A percentile compares a stretch with the other conserved stretches of the same genome.
phyloP scores from a whole-genome alignment of 1,140 invertebrate genomes.

The Cherax quadricarinatus region DNA sequence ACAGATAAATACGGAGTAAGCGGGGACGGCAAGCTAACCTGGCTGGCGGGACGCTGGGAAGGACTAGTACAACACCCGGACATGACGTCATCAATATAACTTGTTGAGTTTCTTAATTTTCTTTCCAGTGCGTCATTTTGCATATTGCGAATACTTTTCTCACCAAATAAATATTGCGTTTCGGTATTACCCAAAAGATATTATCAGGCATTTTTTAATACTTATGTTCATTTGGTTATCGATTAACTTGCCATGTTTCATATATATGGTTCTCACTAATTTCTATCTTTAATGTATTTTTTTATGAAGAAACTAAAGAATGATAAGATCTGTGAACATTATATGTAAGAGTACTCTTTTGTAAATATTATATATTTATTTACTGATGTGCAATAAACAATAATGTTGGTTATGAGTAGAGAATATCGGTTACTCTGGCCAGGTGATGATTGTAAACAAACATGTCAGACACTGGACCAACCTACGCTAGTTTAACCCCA shows the following conservation, averaged over 20 bases:
- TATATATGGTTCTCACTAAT: background rate
- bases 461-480: constrained; percentile 68
- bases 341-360: background rate
- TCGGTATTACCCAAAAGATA: no score
- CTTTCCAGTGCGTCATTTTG: background rate
- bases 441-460: constrained; percentile 18
- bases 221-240: background rate
- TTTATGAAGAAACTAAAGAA: background rate
- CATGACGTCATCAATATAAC: constrained; percentile 21
- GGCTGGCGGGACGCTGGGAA: constrained; percentile 17
- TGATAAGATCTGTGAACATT: background rate
- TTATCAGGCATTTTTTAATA: background rate
- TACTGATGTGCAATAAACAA: background rate
- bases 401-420: constrained; percentile 1
- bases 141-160: no score
- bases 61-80: background rate
- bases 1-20: background rate
- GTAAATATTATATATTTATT: background rate
- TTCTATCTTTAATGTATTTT: background rate
- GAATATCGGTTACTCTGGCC: constrained; percentile 15
- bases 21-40: background rate
- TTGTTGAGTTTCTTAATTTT: background rate
- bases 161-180: no score
- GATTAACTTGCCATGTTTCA: constrained; percentile 35
- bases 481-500: constrained; percentile 69